These are phyloP conservation scores for Drosophila grimshawi DNA, from an alignment of 1,140 invertebrate genomes.

Conservation along the genomic window DNA sequence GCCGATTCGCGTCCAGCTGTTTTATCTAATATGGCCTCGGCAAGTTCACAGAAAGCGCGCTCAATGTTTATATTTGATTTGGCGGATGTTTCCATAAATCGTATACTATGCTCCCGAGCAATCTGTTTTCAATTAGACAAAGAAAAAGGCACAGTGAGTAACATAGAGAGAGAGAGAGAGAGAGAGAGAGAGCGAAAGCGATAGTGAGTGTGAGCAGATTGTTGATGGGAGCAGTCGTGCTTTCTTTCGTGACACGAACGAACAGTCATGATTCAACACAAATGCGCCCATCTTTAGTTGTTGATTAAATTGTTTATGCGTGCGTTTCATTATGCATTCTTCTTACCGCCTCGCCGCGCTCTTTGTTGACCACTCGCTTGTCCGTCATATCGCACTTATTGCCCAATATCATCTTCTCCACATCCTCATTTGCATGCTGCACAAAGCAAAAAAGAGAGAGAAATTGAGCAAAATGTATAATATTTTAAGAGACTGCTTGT, in stretches of 20 bases:
- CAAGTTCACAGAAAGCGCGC: slow-evolving; percentile 97
- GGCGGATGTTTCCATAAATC: slow-evolving; percentile 99
- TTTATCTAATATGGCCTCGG: slow-evolving; percentile 97
- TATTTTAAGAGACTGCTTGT: slow-evolving; percentile 1
- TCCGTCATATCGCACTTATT: slow-evolving; percentile 99
- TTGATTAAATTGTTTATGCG: not conserved
- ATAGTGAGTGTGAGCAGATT: not conserved
- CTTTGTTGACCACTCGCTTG: slow-evolving; percentile 96
- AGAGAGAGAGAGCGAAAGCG: not conserved
- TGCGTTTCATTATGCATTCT: not conserved
- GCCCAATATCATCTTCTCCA: slow-evolving; percentile 99
- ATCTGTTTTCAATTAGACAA: slow-evolving; percentile 87
- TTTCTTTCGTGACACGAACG: not conserved
- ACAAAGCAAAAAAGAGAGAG: slow-evolving; percentile 59
- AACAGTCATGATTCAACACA: not conserved
- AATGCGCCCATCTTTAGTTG: not conserved
- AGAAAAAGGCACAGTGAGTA: not conserved
- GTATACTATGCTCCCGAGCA: slow-evolving; percentile 98
- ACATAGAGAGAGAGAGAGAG: not conserved
- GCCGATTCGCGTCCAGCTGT: slow-evolving; percentile 88
- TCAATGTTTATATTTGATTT: slow-evolving; percentile 99
- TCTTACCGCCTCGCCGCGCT: slow-evolving; percentile 93
- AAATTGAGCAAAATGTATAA: not conserved
- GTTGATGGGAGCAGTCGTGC: not conserved
- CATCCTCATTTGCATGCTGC: slow-evolving; percentile 99